Evolutionary conservation across 1,140 invertebrate genomes (phyloP), one percentile per base, ranked within the genome.

Genomic region (Drosophila truncata): DNA sequence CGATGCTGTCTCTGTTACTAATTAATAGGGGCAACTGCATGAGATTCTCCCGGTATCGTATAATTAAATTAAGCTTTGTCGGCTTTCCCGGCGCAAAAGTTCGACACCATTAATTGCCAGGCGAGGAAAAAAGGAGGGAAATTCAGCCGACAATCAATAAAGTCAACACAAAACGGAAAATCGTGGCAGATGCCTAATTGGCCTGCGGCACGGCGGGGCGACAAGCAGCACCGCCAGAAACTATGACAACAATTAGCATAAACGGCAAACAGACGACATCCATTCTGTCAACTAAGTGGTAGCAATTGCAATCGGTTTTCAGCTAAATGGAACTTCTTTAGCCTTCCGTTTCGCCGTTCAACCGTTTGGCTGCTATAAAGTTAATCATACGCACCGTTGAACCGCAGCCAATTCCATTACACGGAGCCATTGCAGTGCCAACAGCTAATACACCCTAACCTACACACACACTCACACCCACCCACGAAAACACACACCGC

Each of bases 371-470:
- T 29, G 74, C 46, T 58, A 44, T 63, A 58, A 57, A 71, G 75
- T 71, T 78, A 78, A 78, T 78, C 76, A 78, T 78, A 78, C 76
- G 76, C 76, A 71, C 75, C 75, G 76, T 78, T 78, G 76, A 71
- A 78, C 76, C 59, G 76, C 23, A 63, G 59, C 54, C 67, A 78
- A 78, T 78, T 78, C 33, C 59, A 78, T 64, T 78, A 59, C 65
- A 70, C 60, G 59, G 64, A 50, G 39, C 42, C 62, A 47, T 31
- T 71, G 65, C 75, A 71, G 65, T 71, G 65, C 66, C 64, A 78
- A 57, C 46, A 71, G n/a, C 73, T 41, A 47, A 14, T 20, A 14
- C 47, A 62, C 20, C 52, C 52, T 49, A 65, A 13, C 18, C 29
- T n/a, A 35, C 18, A 47, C 23, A 57, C 16, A 58, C 29, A 31